Conservation (phyloP, 2,113 vertebrate species). For the Gasterosteus aculeatus region DNA sequence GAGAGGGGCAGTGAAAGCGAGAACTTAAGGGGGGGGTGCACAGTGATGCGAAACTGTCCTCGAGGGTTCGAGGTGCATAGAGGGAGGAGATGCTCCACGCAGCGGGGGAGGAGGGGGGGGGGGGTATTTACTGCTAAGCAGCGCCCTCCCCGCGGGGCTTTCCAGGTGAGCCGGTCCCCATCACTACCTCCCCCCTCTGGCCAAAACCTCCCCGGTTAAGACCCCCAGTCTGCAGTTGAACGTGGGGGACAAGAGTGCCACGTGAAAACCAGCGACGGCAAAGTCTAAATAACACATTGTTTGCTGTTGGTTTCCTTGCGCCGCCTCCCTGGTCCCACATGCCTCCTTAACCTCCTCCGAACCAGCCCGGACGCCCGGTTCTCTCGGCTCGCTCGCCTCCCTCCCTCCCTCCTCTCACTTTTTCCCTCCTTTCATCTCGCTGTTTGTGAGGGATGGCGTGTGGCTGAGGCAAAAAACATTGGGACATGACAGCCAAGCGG, state of each 20-base stretch:
- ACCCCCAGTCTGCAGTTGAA: constrained; percentile 3
- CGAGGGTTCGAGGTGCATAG: constrained; percentile 67
- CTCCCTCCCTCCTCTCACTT: not conserved
- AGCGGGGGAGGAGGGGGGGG: constrained; percentile 74
- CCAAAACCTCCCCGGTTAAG: constrained; percentile 48
- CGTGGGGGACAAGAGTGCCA: too few relatives aligned
- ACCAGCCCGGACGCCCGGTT: constrained; percentile 53
- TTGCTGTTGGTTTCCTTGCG: constrained; percentile 75
- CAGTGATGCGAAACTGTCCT: constrained; percentile 65
- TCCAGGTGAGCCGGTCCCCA: constrained; percentile 65
- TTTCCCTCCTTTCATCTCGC: constrained; percentile 26
- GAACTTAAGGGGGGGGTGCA: constrained; percentile 5
- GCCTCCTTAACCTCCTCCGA: constrained; percentile 76
- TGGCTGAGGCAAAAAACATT: constrained; percentile 59
- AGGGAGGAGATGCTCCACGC: constrained; percentile 56
- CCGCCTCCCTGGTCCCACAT: constrained; percentile 67
- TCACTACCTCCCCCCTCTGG: constrained; percentile 69
- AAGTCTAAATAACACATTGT: constrained; percentile 78
- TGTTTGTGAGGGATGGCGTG: constrained; percentile 62
- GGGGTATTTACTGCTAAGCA: constrained; percentile 78
- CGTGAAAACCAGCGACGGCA: too few relatives aligned
- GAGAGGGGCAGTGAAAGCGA: constrained; percentile 31
- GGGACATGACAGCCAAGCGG: constrained; percentile 67
- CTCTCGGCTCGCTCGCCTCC: constrained; percentile 14
- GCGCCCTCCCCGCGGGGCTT: constrained; percentile 67